phyloP scores from a whole-genome alignment of 2,113 vertebrate genomes.

The Sebastes schlegelii region DNA sequence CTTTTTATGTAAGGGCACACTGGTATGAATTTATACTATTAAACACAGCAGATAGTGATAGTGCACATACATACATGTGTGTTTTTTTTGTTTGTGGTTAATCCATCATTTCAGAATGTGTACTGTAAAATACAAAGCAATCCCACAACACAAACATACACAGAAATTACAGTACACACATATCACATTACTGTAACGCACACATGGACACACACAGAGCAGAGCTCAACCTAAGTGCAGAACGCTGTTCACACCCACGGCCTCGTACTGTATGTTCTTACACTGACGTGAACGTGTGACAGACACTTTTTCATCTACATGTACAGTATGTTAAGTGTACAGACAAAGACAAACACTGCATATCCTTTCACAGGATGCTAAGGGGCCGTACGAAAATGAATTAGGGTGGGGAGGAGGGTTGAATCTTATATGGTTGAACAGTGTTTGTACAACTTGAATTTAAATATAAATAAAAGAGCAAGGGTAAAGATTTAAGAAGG shows the following conservation, averaged over 20 bases:
- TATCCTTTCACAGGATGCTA: not conserved
- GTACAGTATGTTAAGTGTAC: not conserved
- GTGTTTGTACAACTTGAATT: no score
- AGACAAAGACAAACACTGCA: not conserved
- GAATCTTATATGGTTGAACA: no score
- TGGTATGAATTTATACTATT: slow-evolving; percentile 33
- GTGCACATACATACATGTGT: not conserved
- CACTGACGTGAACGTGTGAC: slow-evolving; percentile 16
- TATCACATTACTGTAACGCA: not conserved
- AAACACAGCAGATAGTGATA: slow-evolving; percentile 12
- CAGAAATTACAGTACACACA: slow-evolving; percentile 12
- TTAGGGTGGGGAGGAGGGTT: no score
- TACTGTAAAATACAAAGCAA: not conserved
- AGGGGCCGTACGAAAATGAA: not conserved
- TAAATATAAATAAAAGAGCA: no score
- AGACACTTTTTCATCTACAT: not conserved
- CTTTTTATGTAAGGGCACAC: slow-evolving; percentile 40
- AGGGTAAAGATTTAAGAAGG: no score
- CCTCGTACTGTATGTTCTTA: slow-evolving; percentile 2
- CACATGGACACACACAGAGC: slow-evolving; percentile 25
- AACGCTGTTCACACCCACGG: slow-evolving; percentile 40
- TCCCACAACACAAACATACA: slow-evolving; percentile 22
- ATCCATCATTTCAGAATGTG: slow-evolving; percentile 43
- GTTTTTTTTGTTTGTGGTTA: slow-evolving; percentile 10
- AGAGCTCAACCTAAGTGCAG: slow-evolving; percentile 41